A percentile compares a stretch with the other conserved stretches of the same genome.
phyloP scores from a whole-genome alignment of 2,113 vertebrate genomes.

The Lampris incognitus region DNA sequence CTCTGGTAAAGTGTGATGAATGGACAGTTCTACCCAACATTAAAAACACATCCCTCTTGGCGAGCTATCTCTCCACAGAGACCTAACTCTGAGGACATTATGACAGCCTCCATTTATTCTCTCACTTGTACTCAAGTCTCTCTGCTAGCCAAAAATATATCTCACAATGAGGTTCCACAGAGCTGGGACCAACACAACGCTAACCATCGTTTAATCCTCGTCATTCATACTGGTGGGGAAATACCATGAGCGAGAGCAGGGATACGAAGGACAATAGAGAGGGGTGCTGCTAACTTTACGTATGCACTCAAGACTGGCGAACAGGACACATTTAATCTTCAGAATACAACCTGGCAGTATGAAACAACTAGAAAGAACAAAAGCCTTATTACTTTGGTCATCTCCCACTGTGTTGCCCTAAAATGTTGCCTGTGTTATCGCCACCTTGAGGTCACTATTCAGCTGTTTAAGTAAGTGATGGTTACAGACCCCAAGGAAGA shows the following conservation, averaged over 20 bases:
- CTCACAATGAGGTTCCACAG: conserved; percentile 1
- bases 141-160: neutral
- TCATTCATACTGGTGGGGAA: neutral
- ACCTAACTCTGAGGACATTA: conserved; percentile 26
- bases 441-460: neutral
- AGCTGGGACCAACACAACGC: neutral
- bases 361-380: neutral
- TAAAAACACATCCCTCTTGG: neutral
- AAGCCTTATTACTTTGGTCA: neutral
- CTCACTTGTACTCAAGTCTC: neutral
- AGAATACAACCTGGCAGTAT: neutral
- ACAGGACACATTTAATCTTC: neutral
- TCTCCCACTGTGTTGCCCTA: neutral
- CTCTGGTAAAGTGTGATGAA: neutral
- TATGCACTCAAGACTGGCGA: no score
- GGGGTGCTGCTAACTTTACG: no score
- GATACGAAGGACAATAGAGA: neutral
- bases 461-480: conserved; percentile 20
- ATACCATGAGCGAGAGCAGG: neutral
- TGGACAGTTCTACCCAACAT: conserved; percentile 12
- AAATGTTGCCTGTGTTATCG: neutral
- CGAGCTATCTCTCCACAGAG: neutral
- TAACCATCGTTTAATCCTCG: neutral
- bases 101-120: conserved; percentile 2
- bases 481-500: conserved; percentile 12